Evolutionary conservation across 1,140 invertebrate species (phyloP), one percentile per base, ranked within the genome.

Genomic region (Ips nitidus): DNA sequence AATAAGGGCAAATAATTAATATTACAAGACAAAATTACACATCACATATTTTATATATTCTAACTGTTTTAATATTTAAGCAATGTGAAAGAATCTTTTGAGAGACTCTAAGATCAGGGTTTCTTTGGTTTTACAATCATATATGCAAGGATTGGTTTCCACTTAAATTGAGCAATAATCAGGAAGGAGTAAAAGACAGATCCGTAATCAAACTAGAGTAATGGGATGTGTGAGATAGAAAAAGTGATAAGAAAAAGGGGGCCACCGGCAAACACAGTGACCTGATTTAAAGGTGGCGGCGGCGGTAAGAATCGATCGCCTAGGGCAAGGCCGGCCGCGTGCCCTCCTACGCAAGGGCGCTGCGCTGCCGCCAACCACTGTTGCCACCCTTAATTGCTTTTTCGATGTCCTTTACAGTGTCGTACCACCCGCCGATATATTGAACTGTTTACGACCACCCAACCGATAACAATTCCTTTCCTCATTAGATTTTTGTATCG

Each of bases 241-340:
- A 70, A 75, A 74, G 66, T 65, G 56, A 70, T 67, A 70, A 61
- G 56, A 76, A 74, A 75, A 65, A 69, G 77, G 64, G 70, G 77
- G 76, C 74, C 75, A 80, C 75, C 78, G 74, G 75, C 74, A 79
- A 79, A 79, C 77, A 79, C 74, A 79, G 76, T 80, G 78, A 80
- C 78, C 78, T 75, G 75, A 79, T 79, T 80, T 74, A 69, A 65
- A 56, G 52, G 52, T 43, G 41, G 72, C 63, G 71, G 42, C 50
- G 58, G 74, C 7, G 72, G 66, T 71, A 69, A 52, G 70, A 71
- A 77, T 75, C 75, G 76, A 76, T 75, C 70, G 69, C 71, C 53
- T 73, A 74, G 74, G 72, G 77, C 68, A 80, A 80, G 78, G 78
- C 76, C 78, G 74, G 72, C 72, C 60, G 62, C 62, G 69, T 70